phyloP scores from a whole-genome alignment of 2,888 invertebrate genomes.

The Bombyx huttoni region DNA sequence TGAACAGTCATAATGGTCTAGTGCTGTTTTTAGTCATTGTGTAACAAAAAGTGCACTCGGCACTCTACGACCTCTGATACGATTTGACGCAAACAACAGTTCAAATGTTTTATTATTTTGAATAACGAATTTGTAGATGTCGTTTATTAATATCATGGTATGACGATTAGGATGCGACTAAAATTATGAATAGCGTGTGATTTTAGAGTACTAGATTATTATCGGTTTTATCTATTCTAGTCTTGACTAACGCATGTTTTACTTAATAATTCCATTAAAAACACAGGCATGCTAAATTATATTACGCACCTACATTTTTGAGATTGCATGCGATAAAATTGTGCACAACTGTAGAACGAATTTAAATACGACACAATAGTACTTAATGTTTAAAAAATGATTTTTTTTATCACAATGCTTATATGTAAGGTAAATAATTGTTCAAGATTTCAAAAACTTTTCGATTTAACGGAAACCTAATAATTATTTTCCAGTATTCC shows the following conservation, averaged over 20 bases:
- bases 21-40: not conserved
- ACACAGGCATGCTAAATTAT: conserved; percentile 29
- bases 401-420: too few relatives aligned
- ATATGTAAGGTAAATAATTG: not conserved
- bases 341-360: conserved; percentile 31
- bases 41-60: not conserved
- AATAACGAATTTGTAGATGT: not conserved
- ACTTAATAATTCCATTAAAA: conserved; percentile 26
- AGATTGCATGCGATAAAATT: conserved; percentile 54
- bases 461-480: not conserved
- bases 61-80: not conserved
- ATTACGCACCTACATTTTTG: conserved; percentile 18
- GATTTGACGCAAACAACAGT: not conserved
- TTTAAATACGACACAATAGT: not conserved
- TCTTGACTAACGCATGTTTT: conserved; percentile 32
- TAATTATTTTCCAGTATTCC: not conserved
- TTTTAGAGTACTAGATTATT: conserved; percentile 11
- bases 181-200: not conserved
- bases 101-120: not conserved
- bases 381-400: not conserved
- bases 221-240: conserved; percentile 38
- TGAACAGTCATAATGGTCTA: not conserved
- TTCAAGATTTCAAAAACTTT: not conserved
- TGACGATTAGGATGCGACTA: not conserved
- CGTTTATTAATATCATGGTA: not conserved